phyloP scores from a whole-genome alignment of 2,797 vertebrate genomes.

The Kryptopterus vitreolus region DNA sequence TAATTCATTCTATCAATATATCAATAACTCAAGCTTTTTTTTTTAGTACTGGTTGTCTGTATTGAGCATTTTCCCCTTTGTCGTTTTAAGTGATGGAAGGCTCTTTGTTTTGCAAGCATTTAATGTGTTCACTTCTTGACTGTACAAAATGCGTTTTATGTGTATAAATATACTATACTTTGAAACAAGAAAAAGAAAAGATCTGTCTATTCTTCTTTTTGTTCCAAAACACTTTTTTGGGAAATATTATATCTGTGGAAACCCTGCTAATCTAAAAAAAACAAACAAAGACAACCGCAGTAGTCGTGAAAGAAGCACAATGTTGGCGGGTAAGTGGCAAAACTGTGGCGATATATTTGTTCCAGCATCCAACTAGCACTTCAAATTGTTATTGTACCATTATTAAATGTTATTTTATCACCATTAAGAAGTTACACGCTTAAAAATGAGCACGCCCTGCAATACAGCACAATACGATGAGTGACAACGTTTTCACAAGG shows the following conservation, averaged over 20 bases:
- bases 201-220: not conserved
- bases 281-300: not conserved
- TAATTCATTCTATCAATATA: too few species aligned
- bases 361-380: not conserved
- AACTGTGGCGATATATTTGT: not conserved
- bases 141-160: not conserved
- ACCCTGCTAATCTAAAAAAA: not conserved
- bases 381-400: too few species aligned
- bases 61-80: too few species aligned
- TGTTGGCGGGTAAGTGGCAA: too few species aligned
- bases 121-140: too few species aligned
- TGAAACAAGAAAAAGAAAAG: not conserved
- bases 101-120: too few species aligned
- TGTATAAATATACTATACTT: too few species aligned
- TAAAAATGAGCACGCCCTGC: not conserved
- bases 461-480: not conserved
- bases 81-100: too few species aligned
- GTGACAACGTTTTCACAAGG: conserved; percentile 23
- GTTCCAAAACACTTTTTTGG: not conserved
- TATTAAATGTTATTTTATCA: not conserved
- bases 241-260: not conserved
- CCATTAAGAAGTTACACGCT: not conserved
- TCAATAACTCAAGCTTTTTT: too few species aligned
- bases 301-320: not conserved
- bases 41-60: too few species aligned